These are phyloP conservation scores for Hartigia nigra DNA, from an alignment of 2,888 invertebrate species.

Conservation along the genomic window DNA sequence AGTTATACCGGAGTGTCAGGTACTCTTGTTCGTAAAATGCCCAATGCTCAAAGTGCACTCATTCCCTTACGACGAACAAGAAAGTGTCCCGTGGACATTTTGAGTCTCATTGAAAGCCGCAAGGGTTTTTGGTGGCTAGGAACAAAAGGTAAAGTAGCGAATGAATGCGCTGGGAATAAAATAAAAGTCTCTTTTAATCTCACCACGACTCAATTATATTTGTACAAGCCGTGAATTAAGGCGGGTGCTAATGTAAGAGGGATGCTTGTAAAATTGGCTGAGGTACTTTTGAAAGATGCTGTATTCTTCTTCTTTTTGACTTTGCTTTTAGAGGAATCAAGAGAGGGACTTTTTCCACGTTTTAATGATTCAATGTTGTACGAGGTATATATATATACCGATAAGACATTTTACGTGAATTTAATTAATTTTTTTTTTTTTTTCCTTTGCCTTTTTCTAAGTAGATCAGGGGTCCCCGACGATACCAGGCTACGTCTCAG, in stretches of 20 bases:
- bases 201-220: constrained; percentile 28
- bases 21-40: background rate
- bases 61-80: background rate
- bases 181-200: background rate
- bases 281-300: background rate
- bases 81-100: background rate
- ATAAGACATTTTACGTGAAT: background rate
- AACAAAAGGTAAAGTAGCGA: background rate
- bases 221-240: background rate
- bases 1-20: background rate
- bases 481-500: background rate
- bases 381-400: background rate
- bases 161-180: background rate
- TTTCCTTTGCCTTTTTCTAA: background rate
- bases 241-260: background rate
- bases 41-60: background rate
- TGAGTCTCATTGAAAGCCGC: background rate
- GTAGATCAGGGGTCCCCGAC: background rate
- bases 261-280: background rate
- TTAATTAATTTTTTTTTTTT: background rate
- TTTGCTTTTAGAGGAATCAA: background rate
- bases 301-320: background rate
- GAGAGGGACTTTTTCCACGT: background rate
- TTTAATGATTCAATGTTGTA: background rate
- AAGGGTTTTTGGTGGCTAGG: background rate